Conservation (phyloP, 1,140 invertebrate genomes). For the Halictus rubicundus region DNA sequence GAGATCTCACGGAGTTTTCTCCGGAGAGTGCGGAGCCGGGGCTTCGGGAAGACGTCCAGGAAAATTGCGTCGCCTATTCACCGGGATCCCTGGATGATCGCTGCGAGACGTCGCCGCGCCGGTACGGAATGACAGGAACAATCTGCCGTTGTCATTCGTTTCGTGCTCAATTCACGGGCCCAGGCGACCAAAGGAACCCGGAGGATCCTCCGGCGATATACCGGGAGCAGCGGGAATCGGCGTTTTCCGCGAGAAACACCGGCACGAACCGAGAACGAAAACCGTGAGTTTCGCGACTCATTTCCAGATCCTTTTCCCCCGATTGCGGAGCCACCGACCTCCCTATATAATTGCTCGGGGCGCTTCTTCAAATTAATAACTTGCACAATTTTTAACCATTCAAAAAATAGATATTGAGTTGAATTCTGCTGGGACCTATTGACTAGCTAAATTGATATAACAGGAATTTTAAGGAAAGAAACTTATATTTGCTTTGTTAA, state of each 20-base stretch:
- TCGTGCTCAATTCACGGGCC: constrained; percentile 53
- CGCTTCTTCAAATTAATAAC: no score
- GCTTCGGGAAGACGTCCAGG: constrained; percentile 61
- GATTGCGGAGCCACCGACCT: no score
- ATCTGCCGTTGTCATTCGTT: constrained; percentile 70
- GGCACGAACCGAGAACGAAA: neutral
- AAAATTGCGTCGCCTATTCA: constrained; percentile 66
- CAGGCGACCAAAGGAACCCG: constrained; percentile 13
- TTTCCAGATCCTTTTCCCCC: no score
- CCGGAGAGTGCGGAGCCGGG: constrained; percentile 10
- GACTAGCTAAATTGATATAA: no score
- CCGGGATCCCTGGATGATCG: constrained; percentile 63
- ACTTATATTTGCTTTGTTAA: no score
- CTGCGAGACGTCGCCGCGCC: constrained; percentile 53
- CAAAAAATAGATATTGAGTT: no score
- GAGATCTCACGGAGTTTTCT: constrained; percentile 61
- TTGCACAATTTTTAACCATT: no score
- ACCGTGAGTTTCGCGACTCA: no score
- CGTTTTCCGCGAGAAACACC: neutral
- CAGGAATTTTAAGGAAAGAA: no score
- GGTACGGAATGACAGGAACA: constrained; percentile 66
- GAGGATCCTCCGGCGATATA: neutral
- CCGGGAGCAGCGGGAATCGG: constrained; percentile 1
- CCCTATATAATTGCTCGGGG: no score
- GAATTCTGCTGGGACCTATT: no score